Evolutionary conservation across 2,113 vertebrate species (phyloP).

Genomic region (Melanotaenia duboulayi): DNA sequence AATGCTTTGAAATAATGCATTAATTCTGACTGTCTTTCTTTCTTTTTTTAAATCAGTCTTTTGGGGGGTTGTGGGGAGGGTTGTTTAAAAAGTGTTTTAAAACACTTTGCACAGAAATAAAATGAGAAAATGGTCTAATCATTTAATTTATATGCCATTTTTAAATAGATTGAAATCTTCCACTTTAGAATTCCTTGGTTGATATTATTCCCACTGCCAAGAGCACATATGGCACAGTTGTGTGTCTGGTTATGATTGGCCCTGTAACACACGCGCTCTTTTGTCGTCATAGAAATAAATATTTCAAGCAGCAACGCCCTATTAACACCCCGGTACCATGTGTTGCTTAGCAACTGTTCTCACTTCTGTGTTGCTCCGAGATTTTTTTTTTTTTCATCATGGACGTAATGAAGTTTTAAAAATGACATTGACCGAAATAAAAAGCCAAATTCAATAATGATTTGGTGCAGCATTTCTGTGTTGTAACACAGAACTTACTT

Average conservation of each 20-base stretch:
- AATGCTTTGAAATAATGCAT: neutral
- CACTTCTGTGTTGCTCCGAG: neutral
- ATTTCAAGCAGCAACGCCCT: constrained; percentile 20
- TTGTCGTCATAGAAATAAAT: constrained; percentile 37
- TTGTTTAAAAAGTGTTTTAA: neutral
- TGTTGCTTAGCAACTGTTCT: constrained; percentile 59
- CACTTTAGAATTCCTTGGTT: neutral
- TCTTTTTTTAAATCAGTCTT: neutral
- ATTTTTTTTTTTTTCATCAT: neutral
- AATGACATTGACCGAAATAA: neutral
- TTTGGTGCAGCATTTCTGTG: neutral
- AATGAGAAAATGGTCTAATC: no score
- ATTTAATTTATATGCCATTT: no score
- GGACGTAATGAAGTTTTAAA: constrained; percentile 6
- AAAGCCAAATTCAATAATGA: neutral
- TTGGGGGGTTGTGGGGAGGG: neutral
- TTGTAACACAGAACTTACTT: neutral
- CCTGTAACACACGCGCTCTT: neutral
- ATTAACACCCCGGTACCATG: neutral
- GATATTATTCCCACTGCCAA: neutral
- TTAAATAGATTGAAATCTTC: neutral
- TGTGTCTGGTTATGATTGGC: constrained; percentile 33
- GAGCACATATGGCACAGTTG: neutral
- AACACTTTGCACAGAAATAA: neutral
- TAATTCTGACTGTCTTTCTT: neutral